Evolutionary conservation across 1,140 invertebrate genomes (phyloP).

Genomic region (Rhyzopertha dominica): DNA sequence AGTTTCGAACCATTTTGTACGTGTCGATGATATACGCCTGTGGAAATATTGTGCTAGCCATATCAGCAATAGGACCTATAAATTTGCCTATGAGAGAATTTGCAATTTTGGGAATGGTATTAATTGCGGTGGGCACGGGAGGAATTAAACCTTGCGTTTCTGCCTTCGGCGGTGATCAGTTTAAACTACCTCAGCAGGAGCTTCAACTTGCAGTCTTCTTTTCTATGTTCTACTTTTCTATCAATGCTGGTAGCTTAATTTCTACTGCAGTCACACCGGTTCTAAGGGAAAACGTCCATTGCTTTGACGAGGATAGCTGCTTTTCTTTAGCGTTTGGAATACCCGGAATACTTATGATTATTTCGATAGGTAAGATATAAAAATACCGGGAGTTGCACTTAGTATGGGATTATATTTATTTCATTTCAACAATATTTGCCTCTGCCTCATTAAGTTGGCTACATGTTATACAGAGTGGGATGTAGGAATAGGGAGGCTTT

Average conservation of each 20-base stretch:
- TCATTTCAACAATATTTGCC: no score
- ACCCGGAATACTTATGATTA: constrained; percentile 79
- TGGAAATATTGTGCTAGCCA: constrained; percentile 76
- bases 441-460: no score
- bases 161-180: constrained; percentile 97
- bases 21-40: constrained; percentile 81
- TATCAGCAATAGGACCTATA: constrained; percentile 59
- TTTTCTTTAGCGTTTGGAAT: constrained; percentile 90
- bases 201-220: constrained; percentile 78
- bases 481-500: no score
- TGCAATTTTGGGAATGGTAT: constrained; percentile 69
- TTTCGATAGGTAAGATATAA: constrained; percentile 73
- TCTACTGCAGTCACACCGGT: constrained; percentile 88
- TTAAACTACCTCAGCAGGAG: constrained; percentile 72
- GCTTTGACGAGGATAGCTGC: constrained; percentile 76
- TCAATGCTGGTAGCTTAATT: constrained; percentile 86
- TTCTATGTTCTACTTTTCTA: constrained; percentile 90
- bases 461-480: no score
- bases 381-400: no score
- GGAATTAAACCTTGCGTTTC: constrained; percentile 97
- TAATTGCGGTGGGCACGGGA: constrained; percentile 88
- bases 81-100: constrained; percentile 54
- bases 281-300: constrained; percentile 73
- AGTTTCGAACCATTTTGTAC: constrained; percentile 84
- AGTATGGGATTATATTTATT: no score